Percentiles rank a stretch among this genome's conserved stretches.
Evolutionary conservation across 2,797 vertebrate species (phyloP).

Genomic region (Luscinia megarhynchos): DNA sequence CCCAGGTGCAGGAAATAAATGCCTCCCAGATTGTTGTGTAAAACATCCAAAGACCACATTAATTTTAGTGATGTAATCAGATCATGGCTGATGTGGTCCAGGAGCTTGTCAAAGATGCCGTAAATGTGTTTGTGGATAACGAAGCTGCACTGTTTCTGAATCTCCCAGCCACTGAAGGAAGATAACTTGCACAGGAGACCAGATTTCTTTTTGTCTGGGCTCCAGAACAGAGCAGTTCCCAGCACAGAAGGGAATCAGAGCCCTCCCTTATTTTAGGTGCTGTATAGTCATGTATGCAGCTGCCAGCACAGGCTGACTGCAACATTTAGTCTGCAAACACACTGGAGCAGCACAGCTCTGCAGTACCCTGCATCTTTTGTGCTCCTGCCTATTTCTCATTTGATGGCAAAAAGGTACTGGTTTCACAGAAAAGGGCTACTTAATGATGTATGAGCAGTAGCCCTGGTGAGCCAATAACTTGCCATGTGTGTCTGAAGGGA

Average conservation of each 20-base stretch:
- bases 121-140: constrained; percentile 25
- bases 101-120: constrained; percentile 56
- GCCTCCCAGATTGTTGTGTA: constrained; percentile 51
- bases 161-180: constrained; percentile 11
- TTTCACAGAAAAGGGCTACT: neutral
- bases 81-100: constrained; percentile 60
- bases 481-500: neutral
- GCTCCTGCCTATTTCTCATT: neutral
- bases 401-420: neutral
- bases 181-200: neutral
- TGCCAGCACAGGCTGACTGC: constrained; percentile 7
- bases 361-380: neutral
- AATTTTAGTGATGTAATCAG: constrained; percentile 58
- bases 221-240: neutral
- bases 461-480: neutral
- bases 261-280: neutral
- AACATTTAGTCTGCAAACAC: neutral
- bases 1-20: constrained; percentile 30
- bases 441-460: neutral
- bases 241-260: neutral
- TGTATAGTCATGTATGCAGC: neutral
- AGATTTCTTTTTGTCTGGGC: neutral
- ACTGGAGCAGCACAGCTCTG: neutral
- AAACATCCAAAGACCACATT: constrained; percentile 58
- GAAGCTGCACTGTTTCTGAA: neutral